Conservation (phyloP, 2,888 invertebrate species). For the Amphipyra berbera region DNA sequence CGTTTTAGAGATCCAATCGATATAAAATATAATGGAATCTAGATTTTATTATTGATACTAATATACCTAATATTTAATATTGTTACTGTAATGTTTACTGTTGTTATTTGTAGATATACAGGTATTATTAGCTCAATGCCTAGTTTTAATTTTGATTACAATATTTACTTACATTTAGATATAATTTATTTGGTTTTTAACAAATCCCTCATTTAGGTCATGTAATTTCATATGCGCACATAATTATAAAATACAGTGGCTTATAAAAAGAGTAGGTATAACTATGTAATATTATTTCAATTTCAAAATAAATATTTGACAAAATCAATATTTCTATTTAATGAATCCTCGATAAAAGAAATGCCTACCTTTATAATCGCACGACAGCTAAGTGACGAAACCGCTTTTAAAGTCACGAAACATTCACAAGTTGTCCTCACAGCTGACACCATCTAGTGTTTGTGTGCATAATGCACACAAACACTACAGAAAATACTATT, state of each 20-base stretch:
- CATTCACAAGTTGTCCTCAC: slow-evolving; percentile 60
- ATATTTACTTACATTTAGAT: slow-evolving; percentile 32
- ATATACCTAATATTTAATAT: slow-evolving; percentile 12
- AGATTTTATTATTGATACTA: slow-evolving; percentile 21
- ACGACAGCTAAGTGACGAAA: slow-evolving; percentile 3
- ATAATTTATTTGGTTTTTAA: slow-evolving; percentile 17
- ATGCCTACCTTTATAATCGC: slow-evolving; percentile 3
- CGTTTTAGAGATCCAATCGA: slow-evolving; percentile 25
- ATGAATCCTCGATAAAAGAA: not conserved
- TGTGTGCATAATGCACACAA: slow-evolving; percentile 62
- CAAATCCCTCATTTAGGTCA: slow-evolving; percentile 19
- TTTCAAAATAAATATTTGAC: not conserved
- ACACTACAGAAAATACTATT: slow-evolving; percentile 76
- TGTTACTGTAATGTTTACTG: slow-evolving; percentile 26
- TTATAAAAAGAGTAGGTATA: not conserved
- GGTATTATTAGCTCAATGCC: slow-evolving; percentile 28
- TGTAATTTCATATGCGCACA: slow-evolving; percentile 32
- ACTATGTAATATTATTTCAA: slow-evolving; percentile 7
- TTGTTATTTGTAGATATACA: slow-evolving; percentile 44
- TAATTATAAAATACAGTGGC: slow-evolving; percentile 32
- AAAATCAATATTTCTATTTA: slow-evolving; percentile 1
- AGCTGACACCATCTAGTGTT: slow-evolving; percentile 14
- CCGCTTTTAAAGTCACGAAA: slow-evolving; percentile 33
- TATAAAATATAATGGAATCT: slow-evolving; percentile 13
- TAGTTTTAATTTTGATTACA: slow-evolving; percentile 31